Percentiles rank a stretch among this genome's conserved stretches.
These are phyloP conservation scores for Tenthredo notha DNA, from an alignment of 2,888 invertebrate genomes.

Conservation along the genomic window DNA sequence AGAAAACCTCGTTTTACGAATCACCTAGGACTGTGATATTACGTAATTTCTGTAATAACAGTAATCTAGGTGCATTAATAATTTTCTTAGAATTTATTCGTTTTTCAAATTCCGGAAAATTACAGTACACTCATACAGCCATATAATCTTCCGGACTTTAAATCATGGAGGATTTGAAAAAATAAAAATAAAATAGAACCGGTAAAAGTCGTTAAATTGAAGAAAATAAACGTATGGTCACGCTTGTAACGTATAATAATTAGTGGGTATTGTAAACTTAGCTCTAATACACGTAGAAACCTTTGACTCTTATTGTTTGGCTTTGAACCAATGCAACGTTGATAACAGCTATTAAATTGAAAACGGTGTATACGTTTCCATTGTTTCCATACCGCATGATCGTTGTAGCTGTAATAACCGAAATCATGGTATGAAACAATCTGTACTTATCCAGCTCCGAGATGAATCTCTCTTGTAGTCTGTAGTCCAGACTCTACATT, in stretches of 20 bases:
- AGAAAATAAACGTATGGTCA: background rate
- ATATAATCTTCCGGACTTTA: background rate
- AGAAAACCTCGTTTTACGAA: background rate
- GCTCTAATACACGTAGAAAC: background rate
- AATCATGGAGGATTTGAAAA: background rate
- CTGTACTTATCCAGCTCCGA: background rate
- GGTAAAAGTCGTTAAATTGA: background rate
- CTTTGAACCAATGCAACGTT: background rate
- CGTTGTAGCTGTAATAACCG: background rate
- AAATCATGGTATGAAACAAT: background rate
- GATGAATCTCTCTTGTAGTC: background rate
- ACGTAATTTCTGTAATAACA: background rate
- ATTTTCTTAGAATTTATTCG: background rate
- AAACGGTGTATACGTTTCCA: background rate
- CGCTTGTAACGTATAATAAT: background rate
- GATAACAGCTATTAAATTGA: background rate
- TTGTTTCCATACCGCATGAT: background rate
- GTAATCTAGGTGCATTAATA: background rate
- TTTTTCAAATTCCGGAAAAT: background rate
- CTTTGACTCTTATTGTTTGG: background rate
- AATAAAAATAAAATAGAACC: background rate
- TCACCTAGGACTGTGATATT: background rate
- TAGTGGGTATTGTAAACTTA: background rate
- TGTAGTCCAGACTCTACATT: background rate
- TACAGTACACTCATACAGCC: background rate